Evolutionary conservation across 2,113 vertebrate genomes (phyloP).

Genomic region (mouse (Mus musculus)): GRCm39 chr19:10569501-10570000

Average conservation of each 20-base stretch:
- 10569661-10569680: too few species aligned
- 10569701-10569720: conserved; percentile 3
- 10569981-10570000: neutral
- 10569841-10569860: neutral
- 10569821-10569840: neutral
- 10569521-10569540: neutral
- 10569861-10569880: neutral
- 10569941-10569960: neutral
- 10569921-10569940: neutral
- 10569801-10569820: fast-evolving
- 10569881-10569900: neutral
- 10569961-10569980: neutral
- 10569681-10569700: neutral
- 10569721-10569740: neutral
- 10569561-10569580: conserved; percentile 40
- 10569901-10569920: neutral
- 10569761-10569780: neutral
- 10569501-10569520: neutral
- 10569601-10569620: neutral
- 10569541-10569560: neutral
- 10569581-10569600: conserved; percentile 3
- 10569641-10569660: neutral
- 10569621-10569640: neutral
- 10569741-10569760: neutral
- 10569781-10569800: neutral